Evolutionary conservation across 2,797 vertebrate species (phyloP).

Genomic region (Poecilia wingei): DNA sequence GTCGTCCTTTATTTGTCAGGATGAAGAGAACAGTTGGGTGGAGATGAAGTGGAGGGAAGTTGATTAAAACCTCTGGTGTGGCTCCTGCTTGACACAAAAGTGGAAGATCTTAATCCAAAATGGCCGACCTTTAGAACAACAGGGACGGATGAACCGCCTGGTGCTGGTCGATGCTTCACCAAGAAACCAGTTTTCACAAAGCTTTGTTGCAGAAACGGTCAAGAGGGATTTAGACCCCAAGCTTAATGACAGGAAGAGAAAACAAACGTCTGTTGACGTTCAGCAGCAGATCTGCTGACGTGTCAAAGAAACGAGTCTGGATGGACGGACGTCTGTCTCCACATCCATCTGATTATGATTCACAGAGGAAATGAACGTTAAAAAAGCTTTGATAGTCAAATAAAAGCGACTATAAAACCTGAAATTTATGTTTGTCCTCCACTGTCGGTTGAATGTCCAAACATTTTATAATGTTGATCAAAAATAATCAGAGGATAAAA

Average conservation of each 20-base stretch:
- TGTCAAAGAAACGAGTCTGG: conserved; percentile 20
- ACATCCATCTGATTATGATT: neutral
- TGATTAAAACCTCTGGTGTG: conserved; percentile 68
- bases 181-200: conserved; percentile 21
- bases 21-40: conserved; percentile 34
- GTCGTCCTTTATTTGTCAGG: conserved; percentile 48
- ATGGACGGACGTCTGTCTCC: conserved; percentile 16
- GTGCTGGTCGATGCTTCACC: conserved; percentile 6
- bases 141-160: conserved; percentile 52
- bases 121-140: conserved; percentile 74
- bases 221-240: conserved; percentile 41
- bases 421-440: neutral
- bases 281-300: conserved; percentile 29
- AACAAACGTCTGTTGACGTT: conserved; percentile 30
- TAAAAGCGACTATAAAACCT: neutral
- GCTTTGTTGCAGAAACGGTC: conserved; percentile 33
- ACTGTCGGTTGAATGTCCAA: neutral
- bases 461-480: neutral
- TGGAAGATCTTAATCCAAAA: conserved; percentile 66
- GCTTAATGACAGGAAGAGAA: conserved; percentile 42
- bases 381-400: neutral
- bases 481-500: neutral
- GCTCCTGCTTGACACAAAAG: conserved; percentile 45
- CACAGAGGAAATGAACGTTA: neutral
- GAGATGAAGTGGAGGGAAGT: conserved; percentile 37